Evolutionary conservation across 2,797 vertebrate genomes (phyloP), one percentile per base, ranked within the genome.

Genomic region (Onychomys torridus): DNA sequence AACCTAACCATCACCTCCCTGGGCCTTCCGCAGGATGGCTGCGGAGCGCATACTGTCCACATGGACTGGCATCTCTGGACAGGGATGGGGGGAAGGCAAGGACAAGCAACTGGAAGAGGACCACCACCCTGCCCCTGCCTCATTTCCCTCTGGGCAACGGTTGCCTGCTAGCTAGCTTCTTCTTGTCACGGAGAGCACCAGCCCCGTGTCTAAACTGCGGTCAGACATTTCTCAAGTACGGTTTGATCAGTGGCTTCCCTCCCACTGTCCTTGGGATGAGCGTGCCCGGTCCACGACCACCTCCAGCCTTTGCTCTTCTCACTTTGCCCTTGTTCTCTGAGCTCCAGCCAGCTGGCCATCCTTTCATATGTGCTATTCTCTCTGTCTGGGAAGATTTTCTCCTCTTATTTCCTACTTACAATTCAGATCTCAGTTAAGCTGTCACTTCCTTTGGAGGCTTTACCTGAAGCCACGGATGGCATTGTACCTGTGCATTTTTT

Each of bases 381-480:
- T 13, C 84, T 85, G 27, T 73, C n/a, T 85, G 86, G 34, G 59
- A 86, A 90, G 85, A 95, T 46, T 59, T 84, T 59, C 27, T 89
- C 17, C 63, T 69, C 43, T 79, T 61, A 73, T 32, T 86, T 67
- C 67, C 88, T 89, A 75, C 37, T 49, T 23, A 69, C 55, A 59
- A 52, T 85, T 84, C 65, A 93, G 71, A 73, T 90, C 82, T 82
- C 61, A 21, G 7, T 86, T 85, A 81, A 95, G 89, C 59, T 57
- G 37, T 37, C 61, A 2, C 40, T 96, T 89, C 86, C 55, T 83
- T 82, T 49, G 85, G 61, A 81, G 92, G 11, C 82, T 78, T 91
- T 91, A 65, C 52, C 65, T 43, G 88, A 87, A 29, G 52, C 43
- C 34, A 19, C 23, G 40, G 71, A 82, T 9, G 65, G 67, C 69